These are phyloP conservation scores for Acrobasis suavella DNA, from an alignment of 2,888 invertebrate species.

Conservation along the genomic window DNA sequence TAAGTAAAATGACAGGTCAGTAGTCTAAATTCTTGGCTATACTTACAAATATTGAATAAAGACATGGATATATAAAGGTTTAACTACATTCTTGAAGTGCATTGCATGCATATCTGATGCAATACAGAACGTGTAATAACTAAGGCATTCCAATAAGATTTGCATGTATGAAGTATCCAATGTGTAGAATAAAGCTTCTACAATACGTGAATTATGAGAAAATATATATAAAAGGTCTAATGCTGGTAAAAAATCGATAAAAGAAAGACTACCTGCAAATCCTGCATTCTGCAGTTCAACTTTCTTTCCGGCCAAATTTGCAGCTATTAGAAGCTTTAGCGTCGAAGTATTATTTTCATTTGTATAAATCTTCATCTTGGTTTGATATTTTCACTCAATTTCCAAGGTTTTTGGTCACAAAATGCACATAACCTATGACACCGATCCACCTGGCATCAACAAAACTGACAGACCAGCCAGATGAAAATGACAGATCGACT, in stretches of 20 bases:
- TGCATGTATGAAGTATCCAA: neutral
- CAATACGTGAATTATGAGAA: neutral
- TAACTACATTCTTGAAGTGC: neutral
- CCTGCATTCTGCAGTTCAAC: constrained; percentile 82
- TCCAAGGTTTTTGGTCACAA: constrained; percentile 4
- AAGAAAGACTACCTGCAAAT: constrained; percentile 81
- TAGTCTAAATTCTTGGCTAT: no score
- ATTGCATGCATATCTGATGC: constrained; percentile 23
- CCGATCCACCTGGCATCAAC: constrained; percentile 20
- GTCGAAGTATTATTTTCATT: constrained; percentile 90
- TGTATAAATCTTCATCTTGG: constrained; percentile 87
- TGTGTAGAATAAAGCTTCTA: neutral
- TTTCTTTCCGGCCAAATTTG: constrained; percentile 84
- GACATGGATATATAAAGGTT: no score
- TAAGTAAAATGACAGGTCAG: no score
- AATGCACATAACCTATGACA: constrained; percentile 31
- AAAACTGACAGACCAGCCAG: no score
- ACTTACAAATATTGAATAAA: no score
- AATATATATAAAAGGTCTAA: constrained; percentile 25
- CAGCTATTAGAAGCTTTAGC: constrained; percentile 87
- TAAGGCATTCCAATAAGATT: constrained; percentile 10
- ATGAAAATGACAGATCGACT: constrained; percentile 4
- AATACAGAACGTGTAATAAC: constrained; percentile 5
- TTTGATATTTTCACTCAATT: constrained; percentile 23
- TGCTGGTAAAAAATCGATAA: neutral